These are phyloP conservation scores for Psittacula echo DNA, from an alignment of 2,797 vertebrate genomes.

Conservation along the genomic window DNA sequence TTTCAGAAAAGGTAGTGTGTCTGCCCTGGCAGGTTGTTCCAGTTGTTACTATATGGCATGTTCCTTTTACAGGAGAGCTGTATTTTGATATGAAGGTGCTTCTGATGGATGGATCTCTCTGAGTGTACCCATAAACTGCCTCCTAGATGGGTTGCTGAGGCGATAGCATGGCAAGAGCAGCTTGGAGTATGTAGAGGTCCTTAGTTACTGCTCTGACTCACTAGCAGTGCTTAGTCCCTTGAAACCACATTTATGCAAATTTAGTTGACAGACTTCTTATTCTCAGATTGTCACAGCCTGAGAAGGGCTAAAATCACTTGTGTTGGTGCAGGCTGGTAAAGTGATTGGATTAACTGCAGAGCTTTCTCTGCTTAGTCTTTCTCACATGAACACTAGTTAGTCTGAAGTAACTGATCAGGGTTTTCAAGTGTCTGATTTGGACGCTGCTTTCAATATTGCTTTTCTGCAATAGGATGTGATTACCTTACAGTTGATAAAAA, in stretches of 20 bases:
- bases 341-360: not conserved
- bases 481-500: not conserved
- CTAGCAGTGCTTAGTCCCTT: not conserved
- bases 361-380: not conserved
- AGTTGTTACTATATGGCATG: not conserved
- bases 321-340: not conserved
- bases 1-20: rapidly evolving
- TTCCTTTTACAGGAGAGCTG: not conserved
- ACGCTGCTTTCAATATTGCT: not conserved
- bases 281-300: not conserved
- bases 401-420: not conserved
- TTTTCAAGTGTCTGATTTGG: not conserved
- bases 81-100: rapidly evolving
- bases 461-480: not conserved
- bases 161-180: rapidly evolving
- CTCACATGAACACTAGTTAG: not conserved
- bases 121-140: not conserved
- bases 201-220: not conserved
- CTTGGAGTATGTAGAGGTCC: not conserved
- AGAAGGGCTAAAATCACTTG: not conserved
- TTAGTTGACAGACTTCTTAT: not conserved
- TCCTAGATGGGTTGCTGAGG: rapidly evolving
- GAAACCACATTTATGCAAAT: not conserved
- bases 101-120: not conserved
- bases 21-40: not conserved